Conservation (phyloP, 2,113 vertebrate genomes). For the Felis chaus region DNA sequence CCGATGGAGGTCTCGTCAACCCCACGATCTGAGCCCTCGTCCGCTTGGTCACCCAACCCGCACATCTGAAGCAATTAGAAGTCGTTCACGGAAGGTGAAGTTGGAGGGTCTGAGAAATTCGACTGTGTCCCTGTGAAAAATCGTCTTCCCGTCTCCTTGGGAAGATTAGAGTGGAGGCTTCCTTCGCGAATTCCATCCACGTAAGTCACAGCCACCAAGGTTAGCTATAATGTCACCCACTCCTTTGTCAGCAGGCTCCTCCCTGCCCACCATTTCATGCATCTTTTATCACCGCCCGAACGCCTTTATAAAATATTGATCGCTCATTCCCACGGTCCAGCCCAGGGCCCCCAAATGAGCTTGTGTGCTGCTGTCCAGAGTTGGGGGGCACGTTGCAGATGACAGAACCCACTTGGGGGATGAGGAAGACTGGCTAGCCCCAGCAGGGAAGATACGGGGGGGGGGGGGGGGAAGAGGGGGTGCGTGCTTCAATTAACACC, state of each 20-base stretch:
- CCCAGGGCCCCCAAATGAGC: constrained; percentile 73
- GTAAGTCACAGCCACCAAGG: constrained; percentile 72
- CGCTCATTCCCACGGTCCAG: constrained; percentile 74
- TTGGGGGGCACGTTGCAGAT: constrained; percentile 22
- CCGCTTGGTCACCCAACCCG: background rate
- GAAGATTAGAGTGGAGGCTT: constrained; percentile 55
- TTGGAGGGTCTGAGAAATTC: constrained; percentile 45
- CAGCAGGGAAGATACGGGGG: constrained; percentile 54
- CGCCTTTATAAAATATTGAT: constrained; percentile 86
- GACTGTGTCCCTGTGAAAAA: constrained; percentile 59
- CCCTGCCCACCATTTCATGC: constrained; percentile 81
- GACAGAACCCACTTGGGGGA: constrained; percentile 44
- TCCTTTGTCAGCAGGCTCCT: constrained; percentile 79
- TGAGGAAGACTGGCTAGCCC: constrained; percentile 48
- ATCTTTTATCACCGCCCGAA: constrained; percentile 86
- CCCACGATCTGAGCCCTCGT: background rate
- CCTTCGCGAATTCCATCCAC: constrained; percentile 73
- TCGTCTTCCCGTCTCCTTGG: constrained; percentile 41
- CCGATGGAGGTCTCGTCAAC: constrained; percentile 23
- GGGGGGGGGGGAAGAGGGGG: constrained; percentile 62
- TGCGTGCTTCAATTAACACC: constrained; percentile 60
- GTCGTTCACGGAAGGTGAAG: constrained; percentile 45
- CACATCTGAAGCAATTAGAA: constrained; percentile 50
- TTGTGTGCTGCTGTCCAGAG: constrained; percentile 38
- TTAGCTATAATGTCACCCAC: constrained; percentile 80